These are phyloP conservation scores for Campylomormyrus numenius DNA, from an alignment of 2,113 vertebrate species.

Conservation along the genomic window DNA sequence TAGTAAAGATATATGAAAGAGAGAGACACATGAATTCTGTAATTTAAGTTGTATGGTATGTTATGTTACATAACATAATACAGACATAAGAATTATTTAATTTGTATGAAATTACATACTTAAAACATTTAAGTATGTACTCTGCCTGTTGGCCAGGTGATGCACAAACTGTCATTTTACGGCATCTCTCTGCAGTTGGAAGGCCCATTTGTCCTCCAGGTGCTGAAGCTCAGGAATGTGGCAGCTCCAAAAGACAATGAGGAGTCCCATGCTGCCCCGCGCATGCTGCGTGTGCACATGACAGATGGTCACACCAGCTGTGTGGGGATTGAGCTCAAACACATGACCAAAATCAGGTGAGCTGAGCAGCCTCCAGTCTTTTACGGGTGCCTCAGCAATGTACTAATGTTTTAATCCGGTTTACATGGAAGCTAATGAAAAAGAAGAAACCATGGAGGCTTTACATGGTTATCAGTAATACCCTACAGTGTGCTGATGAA, in stretches of 20 bases:
- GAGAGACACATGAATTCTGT: background rate
- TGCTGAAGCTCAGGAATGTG: conserved; percentile 91
- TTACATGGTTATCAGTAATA: background rate
- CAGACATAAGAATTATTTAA: background rate
- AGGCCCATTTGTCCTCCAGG: conserved; percentile 89
- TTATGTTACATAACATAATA: background rate
- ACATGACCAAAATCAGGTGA: conserved; percentile 91
- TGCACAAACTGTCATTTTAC: background rate
- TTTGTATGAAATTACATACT: background rate
- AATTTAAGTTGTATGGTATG: background rate
- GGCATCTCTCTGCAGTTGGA: conserved; percentile 67
- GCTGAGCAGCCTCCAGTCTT: background rate
- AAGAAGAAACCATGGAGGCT: background rate
- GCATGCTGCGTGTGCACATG: conserved; percentile 94
- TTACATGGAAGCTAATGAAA: background rate
- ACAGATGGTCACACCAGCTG: conserved; percentile 90
- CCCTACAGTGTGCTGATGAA: background rate
- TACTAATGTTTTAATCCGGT: background rate
- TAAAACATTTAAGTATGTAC: background rate
- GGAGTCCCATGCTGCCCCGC: conserved; percentile 85
- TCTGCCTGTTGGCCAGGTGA: background rate
- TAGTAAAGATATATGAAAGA: background rate
- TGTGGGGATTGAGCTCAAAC: conserved; percentile 79
- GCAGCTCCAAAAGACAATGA: conserved; percentile 87
- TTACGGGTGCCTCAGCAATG: background rate